Percentiles rank a stretch among this genome's conserved stretches.
phyloP scores from a whole-genome alignment of 2,797 vertebrate genomes.

The Takifugu ocellatus region DNA sequence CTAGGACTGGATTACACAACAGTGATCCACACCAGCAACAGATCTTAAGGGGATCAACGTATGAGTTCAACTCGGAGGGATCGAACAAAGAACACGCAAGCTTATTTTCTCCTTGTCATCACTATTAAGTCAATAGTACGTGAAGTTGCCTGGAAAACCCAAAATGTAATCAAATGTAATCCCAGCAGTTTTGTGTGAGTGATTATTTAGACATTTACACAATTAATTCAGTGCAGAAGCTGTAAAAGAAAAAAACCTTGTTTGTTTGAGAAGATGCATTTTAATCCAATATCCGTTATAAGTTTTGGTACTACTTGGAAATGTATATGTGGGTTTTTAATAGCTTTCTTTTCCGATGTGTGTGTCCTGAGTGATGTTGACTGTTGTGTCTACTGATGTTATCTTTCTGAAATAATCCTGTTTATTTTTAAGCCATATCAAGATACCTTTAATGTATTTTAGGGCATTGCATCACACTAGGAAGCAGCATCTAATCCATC shows the following conservation, averaged over 20 bases:
- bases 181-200: not conserved
- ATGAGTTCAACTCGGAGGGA: conserved; percentile 7
- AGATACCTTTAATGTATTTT: too few species aligned
- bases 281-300: too few species aligned
- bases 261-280: too few species aligned
- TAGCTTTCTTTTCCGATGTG: too few species aligned
- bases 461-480: not conserved
- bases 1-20: conserved; percentile 47
- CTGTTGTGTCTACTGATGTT: too few species aligned
- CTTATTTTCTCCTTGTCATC: not conserved
- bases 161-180: conserved; percentile 15
- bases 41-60: conserved; percentile 29
- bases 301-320: too few species aligned
- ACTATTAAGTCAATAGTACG: conserved; percentile 4
- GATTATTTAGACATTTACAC: conserved; percentile 7
- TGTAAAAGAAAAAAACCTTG: too few species aligned
- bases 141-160: conserved; percentile 4
- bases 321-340: too few species aligned
- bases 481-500: too few species aligned
- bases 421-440: too few species aligned
- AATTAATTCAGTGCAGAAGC: not conserved
- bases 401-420: too few species aligned
- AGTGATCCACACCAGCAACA: conserved; percentile 58
- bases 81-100: not conserved
- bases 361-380: too few species aligned